A percentile compares a stretch with the other conserved stretches of the same genome.
Conservation (phyloP, 2,113 vertebrate species). For the Arothron firmamentum region DNA sequence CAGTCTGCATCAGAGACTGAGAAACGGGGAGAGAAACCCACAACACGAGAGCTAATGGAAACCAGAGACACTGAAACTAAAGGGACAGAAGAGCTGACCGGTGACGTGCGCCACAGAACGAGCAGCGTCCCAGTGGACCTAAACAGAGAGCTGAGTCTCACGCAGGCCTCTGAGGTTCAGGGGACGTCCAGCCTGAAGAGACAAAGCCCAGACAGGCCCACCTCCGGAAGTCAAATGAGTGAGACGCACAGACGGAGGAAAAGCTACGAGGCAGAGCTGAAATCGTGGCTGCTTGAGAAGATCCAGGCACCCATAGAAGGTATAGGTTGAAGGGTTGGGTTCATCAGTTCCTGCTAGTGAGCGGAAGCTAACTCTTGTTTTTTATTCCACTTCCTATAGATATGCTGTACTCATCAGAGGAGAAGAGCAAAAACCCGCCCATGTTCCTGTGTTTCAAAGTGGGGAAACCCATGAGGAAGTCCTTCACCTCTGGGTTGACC, state of each 20-base stretch:
- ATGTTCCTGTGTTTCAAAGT: slow-evolving; percentile 99
- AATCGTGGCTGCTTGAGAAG: slow-evolving; percentile 88
- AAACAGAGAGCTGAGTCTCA: slow-evolving; percentile 41
- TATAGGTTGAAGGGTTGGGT: slow-evolving; percentile 36
- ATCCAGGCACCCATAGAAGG: slow-evolving; percentile 96
- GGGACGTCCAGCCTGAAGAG: slow-evolving; percentile 49
- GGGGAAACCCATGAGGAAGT: slow-evolving; percentile 96
- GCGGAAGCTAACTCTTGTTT: neutral
- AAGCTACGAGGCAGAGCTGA: slow-evolving; percentile 80
- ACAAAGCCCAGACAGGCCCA: slow-evolving; percentile 60
- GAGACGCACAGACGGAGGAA: slow-evolving; percentile 67
- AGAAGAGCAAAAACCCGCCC: slow-evolving; percentile 94
- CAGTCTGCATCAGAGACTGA: slow-evolving; percentile 40
- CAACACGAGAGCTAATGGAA: slow-evolving; percentile 14
- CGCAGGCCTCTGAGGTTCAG: slow-evolving; percentile 51
- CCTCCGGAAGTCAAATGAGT: slow-evolving; percentile 30
- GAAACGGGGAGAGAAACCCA: slow-evolving; percentile 23
- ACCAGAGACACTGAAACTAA: slow-evolving; percentile 43
- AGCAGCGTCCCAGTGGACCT: slow-evolving; percentile 27
- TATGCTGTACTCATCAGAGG: slow-evolving; percentile 91
- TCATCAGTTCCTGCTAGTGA: neutral
- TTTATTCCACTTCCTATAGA: slow-evolving; percentile 69
- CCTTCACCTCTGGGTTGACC: slow-evolving; percentile 81
- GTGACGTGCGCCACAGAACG: neutral
- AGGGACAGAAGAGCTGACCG: slow-evolving; percentile 38